Percentiles rank a stretch among this genome's conserved stretches.
These are phyloP conservation scores for Sebastes vulpes DNA, from an alignment of 2,797 vertebrate genomes.

Conservation along the genomic window DNA sequence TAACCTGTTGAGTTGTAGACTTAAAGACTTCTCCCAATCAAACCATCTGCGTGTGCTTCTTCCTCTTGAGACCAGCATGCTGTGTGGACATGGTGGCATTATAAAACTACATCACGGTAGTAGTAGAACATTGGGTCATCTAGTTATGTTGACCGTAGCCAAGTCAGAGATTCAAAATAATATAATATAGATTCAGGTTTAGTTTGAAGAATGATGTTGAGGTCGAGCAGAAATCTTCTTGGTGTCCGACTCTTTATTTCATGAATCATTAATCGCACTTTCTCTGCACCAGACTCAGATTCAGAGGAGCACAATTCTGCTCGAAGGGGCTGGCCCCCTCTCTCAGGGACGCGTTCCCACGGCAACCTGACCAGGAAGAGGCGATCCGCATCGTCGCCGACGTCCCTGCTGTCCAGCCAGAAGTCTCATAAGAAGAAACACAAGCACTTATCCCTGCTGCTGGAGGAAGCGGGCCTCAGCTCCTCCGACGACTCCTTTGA, in stretches of 20 bases:
- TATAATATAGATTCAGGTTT: background rate
- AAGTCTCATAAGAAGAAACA: slow-evolving; percentile 91
- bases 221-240: slow-evolving; percentile 2
- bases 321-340: slow-evolving; percentile 91
- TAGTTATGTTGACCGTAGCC: background rate
- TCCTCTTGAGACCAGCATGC: background rate
- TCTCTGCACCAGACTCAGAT: slow-evolving; percentile 92
- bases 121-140: background rate
- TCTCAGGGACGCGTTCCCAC: slow-evolving; percentile 80
- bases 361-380: slow-evolving; percentile 82
- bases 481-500: slow-evolving; percentile 98
- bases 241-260: slow-evolving; percentile 23
- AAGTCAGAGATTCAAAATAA: background rate
- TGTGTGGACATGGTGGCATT: background rate
- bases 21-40: background rate
- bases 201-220: background rate
- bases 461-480: slow-evolving; percentile 92
- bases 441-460: slow-evolving; percentile 94
- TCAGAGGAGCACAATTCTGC: slow-evolving; percentile 91
- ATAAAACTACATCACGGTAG: background rate
- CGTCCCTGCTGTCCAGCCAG: slow-evolving; percentile 86
- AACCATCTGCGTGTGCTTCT: background rate
- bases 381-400: slow-evolving; percentile 67
- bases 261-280: slow-evolving; percentile 52
- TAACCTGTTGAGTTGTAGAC: background rate